Evolutionary conservation across 2,888 invertebrate species (phyloP).

Genomic region (Trisateles emortualis): DNA sequence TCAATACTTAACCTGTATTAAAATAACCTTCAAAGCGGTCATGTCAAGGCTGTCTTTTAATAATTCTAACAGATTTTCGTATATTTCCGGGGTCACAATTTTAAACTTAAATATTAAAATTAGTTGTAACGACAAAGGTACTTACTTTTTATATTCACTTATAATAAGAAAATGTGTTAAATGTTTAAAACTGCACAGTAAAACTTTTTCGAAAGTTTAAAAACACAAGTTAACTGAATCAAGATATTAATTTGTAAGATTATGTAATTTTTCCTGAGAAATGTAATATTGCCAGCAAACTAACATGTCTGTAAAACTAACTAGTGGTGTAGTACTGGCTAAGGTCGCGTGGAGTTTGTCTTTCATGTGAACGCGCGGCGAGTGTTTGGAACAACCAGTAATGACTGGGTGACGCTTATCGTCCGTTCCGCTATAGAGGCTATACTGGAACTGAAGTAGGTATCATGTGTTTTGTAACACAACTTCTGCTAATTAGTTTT

Average conservation of each 20-base stretch:
- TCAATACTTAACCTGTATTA: neutral
- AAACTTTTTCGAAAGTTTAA: neutral
- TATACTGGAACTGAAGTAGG: slow-evolving; percentile 13
- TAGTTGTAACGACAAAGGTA: slow-evolving; percentile 14
- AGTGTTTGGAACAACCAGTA: slow-evolving; percentile 40
- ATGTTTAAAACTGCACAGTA: slow-evolving; percentile 3
- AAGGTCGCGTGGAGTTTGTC: slow-evolving; percentile 41
- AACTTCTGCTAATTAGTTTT: neutral
- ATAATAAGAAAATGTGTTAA: neutral
- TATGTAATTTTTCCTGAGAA: slow-evolving; percentile 40
- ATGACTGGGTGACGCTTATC: slow-evolving; percentile 53
- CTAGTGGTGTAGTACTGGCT: slow-evolving; percentile 40
- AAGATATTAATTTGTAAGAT: slow-evolving; percentile 6
- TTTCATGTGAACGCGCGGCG: slow-evolving; percentile 40
- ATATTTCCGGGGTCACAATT: slow-evolving; percentile 6
- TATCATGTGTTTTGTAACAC: neutral
- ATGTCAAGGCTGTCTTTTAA: slow-evolving; percentile 33
- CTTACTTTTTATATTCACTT: slow-evolving; percentile 29
- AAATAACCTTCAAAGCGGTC: slow-evolving; percentile 17
- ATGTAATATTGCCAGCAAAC: slow-evolving; percentile 44
- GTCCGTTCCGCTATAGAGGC: slow-evolving; percentile 21
- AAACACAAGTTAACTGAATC: neutral
- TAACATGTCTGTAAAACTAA: too few relatives aligned
- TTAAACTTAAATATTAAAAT: slow-evolving; percentile 1
- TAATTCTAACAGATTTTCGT: slow-evolving; percentile 24